phyloP scores from a whole-genome alignment of 64 coral and sea anemone genomes.

The Pocillopora damicornis region DNA sequence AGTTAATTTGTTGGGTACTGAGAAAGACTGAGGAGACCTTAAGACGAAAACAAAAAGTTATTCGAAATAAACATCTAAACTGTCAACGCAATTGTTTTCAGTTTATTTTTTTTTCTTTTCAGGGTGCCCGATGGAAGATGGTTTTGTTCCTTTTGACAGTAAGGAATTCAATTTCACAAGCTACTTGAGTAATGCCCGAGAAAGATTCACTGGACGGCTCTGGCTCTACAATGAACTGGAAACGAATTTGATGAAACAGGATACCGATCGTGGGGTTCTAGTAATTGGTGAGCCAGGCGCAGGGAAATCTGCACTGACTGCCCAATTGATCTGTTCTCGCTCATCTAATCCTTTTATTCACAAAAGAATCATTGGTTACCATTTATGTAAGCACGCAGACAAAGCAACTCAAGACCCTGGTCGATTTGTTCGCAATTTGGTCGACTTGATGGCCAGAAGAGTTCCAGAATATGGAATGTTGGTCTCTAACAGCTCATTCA shows the following conservation, averaged over 20 bases:
- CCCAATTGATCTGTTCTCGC: slow-evolving; percentile 57
- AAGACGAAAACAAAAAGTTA: too few species aligned
- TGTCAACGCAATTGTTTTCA: background rate
- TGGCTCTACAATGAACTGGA: slow-evolving; percentile 63
- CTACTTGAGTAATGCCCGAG: slow-evolving; percentile 11
- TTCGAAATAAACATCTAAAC: background rate
- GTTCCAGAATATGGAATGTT: slow-evolving; percentile 51
- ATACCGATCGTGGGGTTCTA: background rate
- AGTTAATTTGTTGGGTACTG: too few species aligned
- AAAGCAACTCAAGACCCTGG: slow-evolving; percentile 42
- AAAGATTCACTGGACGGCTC: slow-evolving; percentile 38
- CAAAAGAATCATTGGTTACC: slow-evolving; percentile 51
- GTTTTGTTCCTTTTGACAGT: slow-evolving; percentile 38
- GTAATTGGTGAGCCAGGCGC: slow-evolving; percentile 49
- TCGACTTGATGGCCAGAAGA: slow-evolving; percentile 48
- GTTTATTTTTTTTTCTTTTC: background rate
- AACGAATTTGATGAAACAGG: background rate
- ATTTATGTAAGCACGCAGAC: slow-evolving; percentile 54
- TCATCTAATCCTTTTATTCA: slow-evolving; percentile 51
- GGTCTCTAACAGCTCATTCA: slow-evolving; percentile 28
- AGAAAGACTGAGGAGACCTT: too few species aligned
- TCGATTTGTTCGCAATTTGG: slow-evolving; percentile 56
- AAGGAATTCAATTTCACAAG: slow-evolving; percentile 55
- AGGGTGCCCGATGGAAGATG: slow-evolving; percentile 48
- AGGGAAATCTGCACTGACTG: slow-evolving; percentile 56